Conservation (phyloP, 1,140 invertebrate genomes). For the Psix sp. region DNA sequence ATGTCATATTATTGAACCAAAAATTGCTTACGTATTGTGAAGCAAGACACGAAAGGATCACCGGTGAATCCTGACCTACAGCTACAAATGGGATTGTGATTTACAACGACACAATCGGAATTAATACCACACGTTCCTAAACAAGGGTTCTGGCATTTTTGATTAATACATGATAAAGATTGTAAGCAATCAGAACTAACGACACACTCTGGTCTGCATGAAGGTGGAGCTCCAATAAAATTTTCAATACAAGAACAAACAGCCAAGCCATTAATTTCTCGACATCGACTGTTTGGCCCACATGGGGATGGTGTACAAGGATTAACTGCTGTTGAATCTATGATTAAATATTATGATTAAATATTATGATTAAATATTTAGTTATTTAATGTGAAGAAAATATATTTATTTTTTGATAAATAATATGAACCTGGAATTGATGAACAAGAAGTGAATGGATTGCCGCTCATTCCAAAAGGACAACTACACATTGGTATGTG, state of each 20-base stretch:
- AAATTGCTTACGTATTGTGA: slow-evolving; percentile 67
- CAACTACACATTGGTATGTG: slow-evolving; percentile 86
- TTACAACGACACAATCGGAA: slow-evolving; percentile 83
- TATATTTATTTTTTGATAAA: slow-evolving; percentile 13
- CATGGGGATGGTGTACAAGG: slow-evolving; percentile 79
- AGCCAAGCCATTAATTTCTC: slow-evolving; percentile 71
- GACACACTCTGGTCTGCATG: slow-evolving; percentile 77
- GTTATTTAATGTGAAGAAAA: no score
- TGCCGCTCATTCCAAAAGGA: slow-evolving; percentile 81
- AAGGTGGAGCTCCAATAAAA: slow-evolving; percentile 75
- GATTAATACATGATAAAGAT: slow-evolving; percentile 74
- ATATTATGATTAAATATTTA: no score
- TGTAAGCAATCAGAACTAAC: slow-evolving; percentile 74
- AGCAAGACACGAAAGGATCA: slow-evolving; percentile 81
- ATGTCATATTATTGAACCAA: not conserved
- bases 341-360: no score
- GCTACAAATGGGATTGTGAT: slow-evolving; percentile 87
- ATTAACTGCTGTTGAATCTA: slow-evolving; percentile 63
- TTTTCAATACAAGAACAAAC: slow-evolving; percentile 73
- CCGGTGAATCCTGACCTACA: slow-evolving; percentile 82
- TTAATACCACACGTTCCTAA: slow-evolving; percentile 77
- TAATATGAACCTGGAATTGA: slow-evolving; percentile 38
- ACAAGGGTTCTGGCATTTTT: slow-evolving; percentile 78
- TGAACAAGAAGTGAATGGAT: slow-evolving; percentile 65
- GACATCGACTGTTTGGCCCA: slow-evolving; percentile 79